phyloP scores from a whole-genome alignment of 2,113 vertebrate species.

The Mesitornis unicolor region DNA sequence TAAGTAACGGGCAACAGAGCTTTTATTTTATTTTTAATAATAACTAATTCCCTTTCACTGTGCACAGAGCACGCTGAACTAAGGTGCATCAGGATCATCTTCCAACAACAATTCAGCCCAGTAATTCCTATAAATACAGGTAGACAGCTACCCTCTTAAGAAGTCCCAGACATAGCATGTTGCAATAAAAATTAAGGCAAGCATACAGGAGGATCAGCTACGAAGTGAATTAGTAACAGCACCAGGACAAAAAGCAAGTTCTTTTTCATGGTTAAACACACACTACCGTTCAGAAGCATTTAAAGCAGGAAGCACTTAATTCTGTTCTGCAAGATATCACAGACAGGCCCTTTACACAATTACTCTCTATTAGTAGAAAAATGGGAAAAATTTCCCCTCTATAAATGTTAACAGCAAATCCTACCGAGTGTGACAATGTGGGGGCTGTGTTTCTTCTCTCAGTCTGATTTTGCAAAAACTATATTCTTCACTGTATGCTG shows the following conservation, averaged over 20 bases:
- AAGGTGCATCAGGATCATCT: neutral
- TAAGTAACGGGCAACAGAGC: neutral
- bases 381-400: no score
- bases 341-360: neutral
- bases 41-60: neutral
- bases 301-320: neutral
- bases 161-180: neutral
- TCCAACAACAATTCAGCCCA: neutral
- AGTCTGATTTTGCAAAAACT: neutral
- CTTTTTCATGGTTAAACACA: neutral
- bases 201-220: neutral
- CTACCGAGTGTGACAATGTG: neutral
- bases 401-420: neutral
- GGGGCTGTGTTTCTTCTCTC: slow-evolving; percentile 1
- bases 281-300: neutral
- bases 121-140: neutral
- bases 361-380: neutral
- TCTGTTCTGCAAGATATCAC: neutral
- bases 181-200: neutral
- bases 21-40: neutral
- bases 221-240: neutral
- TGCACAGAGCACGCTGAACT: neutral
- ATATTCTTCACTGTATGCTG: slow-evolving; percentile 7
- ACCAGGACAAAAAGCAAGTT: neutral
- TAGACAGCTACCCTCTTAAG: neutral